Conservation (phyloP, 2,888 invertebrate genomes). For the Ectropis crepuscularia region DNA sequence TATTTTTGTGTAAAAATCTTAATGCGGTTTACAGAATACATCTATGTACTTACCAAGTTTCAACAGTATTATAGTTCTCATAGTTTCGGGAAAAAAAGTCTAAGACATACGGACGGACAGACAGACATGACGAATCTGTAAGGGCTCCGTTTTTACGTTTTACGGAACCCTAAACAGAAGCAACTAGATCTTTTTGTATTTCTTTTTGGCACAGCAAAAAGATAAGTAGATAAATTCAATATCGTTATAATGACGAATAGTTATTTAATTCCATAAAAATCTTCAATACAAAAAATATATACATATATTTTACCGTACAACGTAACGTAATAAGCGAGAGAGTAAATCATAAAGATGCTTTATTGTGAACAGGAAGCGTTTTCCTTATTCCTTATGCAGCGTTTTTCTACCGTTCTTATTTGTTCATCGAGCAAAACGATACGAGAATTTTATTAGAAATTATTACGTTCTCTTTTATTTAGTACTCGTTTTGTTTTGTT, state of each 20-base stretch:
- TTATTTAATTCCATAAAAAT: conserved; percentile 17
- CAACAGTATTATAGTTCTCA: too few species aligned
- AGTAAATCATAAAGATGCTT: conserved; percentile 30
- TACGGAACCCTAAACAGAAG: too few species aligned
- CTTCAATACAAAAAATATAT: conserved; percentile 17
- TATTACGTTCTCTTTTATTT: neutral
- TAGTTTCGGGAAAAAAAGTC: too few species aligned
- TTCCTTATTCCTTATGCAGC: conserved; percentile 38
- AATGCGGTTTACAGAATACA: too few species aligned
- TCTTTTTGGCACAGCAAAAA: neutral
- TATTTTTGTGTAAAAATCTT: too few species aligned
- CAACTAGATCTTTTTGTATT: too few species aligned
- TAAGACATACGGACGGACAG: too few species aligned
- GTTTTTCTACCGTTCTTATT: conserved; percentile 42
- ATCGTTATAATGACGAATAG: conserved; percentile 6
- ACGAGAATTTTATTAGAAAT: conserved; percentile 26
- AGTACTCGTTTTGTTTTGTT: neutral
- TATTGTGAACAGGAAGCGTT: conserved; percentile 28
- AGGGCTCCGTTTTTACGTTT: too few species aligned
- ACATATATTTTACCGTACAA: conserved; percentile 23
- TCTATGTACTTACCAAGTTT: too few species aligned
- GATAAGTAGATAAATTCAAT: conserved; percentile 1
- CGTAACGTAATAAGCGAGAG: conserved; percentile 26
- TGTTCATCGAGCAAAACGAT: conserved; percentile 42
- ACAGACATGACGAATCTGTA: too few species aligned